Conservation (phyloP, 1,140 invertebrate species). For the Drosophila asahinai region DNA sequence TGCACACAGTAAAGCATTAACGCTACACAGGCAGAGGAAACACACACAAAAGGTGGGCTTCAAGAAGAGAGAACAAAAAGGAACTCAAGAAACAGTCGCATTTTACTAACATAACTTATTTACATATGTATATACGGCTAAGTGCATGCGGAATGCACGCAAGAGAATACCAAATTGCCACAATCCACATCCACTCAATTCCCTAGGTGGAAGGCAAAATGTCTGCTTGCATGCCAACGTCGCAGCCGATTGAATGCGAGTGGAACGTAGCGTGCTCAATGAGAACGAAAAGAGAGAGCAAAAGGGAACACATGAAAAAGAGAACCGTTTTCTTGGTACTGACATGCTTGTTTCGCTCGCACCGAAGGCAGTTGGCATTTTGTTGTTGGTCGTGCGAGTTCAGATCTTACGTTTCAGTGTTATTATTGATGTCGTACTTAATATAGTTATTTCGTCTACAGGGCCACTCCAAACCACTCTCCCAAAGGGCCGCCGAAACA, state of each 20-base stretch:
- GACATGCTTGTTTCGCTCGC: neutral
- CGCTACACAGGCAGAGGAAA: too few relatives aligned
- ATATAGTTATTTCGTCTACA: neutral
- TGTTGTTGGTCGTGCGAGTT: neutral
- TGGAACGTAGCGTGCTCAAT: neutral
- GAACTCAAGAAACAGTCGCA: neutral
- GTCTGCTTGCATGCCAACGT: neutral
- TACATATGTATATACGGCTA: neutral
- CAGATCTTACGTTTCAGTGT: neutral
- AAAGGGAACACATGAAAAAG: slow-evolving; percentile 10
- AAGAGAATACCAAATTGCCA: too few relatives aligned
- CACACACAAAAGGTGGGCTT: neutral
- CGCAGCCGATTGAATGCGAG: neutral
- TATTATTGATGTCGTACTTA: neutral
- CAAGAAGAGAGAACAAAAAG: neutral
- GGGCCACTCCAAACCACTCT: too few relatives aligned
- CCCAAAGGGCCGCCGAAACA: too few relatives aligned
- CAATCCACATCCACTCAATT: slow-evolving; percentile 1
- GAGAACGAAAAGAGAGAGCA: slow-evolving; percentile 2
- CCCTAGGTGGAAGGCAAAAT: neutral
- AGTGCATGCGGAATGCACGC: neutral
- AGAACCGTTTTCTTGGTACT: neutral
- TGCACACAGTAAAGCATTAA: too few relatives aligned
- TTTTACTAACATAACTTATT: neutral
- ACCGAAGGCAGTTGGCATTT: neutral